phyloP scores from a whole-genome alignment of 1,140 invertebrate genomes.

The Argopecten irradians region DNA sequence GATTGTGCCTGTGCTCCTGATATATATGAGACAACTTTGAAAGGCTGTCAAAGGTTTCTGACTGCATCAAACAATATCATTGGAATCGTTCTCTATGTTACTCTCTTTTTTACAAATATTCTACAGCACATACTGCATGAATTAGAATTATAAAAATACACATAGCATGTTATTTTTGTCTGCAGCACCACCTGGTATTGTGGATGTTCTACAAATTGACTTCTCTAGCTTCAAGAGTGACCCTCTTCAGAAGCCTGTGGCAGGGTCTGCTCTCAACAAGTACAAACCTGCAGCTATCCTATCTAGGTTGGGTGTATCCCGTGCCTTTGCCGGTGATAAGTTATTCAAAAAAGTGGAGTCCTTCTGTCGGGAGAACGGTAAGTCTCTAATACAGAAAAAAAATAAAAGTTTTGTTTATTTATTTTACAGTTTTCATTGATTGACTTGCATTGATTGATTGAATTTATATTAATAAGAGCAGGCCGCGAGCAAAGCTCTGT shows the following conservation, averaged over 20 bases:
- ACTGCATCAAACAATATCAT: no score
- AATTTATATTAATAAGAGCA: no score
- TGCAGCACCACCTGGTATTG: slow-evolving; percentile 81
- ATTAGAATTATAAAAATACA: background rate
- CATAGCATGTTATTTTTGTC: slow-evolving; percentile 20
- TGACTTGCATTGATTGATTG: no score
- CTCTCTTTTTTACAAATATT: background rate
- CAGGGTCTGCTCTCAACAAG: slow-evolving; percentile 63
- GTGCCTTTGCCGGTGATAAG: slow-evolving; percentile 65
- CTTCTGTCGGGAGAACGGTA: background rate
- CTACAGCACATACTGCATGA: background rate
- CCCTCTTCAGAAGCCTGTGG: slow-evolving; percentile 53
- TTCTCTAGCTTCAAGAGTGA: slow-evolving; percentile 89
- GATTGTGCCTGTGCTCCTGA: no score
- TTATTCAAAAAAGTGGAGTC: slow-evolving; percentile 56
- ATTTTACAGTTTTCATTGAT: no score
- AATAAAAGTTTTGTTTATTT: background rate
- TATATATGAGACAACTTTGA: no score
- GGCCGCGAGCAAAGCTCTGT: no score
- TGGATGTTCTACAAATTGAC: slow-evolving; percentile 92
- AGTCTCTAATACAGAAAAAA: background rate
- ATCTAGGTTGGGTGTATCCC: slow-evolving; percentile 68
- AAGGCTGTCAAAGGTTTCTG: no score
- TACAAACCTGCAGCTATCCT: slow-evolving; percentile 68
- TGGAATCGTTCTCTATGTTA: no score